Base-by-base conservation (phyloP, 2,113 vertebrate species). In the Anser brachyrhynchus region DNA sequence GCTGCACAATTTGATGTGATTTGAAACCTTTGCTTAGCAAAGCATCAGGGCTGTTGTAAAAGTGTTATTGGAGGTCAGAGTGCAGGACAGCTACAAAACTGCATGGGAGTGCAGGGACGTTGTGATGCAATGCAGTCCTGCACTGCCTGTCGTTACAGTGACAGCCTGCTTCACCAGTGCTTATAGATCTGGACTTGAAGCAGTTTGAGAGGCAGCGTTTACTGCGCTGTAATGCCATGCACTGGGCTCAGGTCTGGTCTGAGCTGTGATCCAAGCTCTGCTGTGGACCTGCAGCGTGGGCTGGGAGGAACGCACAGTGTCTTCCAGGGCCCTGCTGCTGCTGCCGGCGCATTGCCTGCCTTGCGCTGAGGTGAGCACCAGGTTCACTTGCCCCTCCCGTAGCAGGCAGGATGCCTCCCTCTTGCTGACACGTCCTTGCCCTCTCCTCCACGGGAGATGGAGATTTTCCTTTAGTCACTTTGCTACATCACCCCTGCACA, bases 401-500 rank as follows among this genome's bases (percentile, higher is more conserved):
- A 52, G 29, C 54, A 16, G 71, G 29, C 18, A 65, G 37, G 35
- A 39, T 37, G 41, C 33, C 62, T 49, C 57, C 37, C 37, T 39
- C 52, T 55, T 16, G 52, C 52, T 55, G 58, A 51, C 59, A 73
- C 35, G 31, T 49, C 57, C 51, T 43, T 37, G 35, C 51, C 55
- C 57, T 43, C 41, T 46, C 29, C 46, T 74, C 43, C 65, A 43
- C 49, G 51, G 77, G 64, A 33, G 51, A 85, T 65, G 78, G 66
- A 57, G 43, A 41, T 75, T 95, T 90, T 93, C 94, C 75, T 74
- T 61, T 54, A 20, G 28, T 73, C 87, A 92, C 77, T 83, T 41
- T 37, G 26, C 52, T 55, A 79, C 93, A 90, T 93, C 81, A 29
- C 66, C 17, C 78, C 43, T 52, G 64, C 78, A 91, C 66, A 71